Evolutionary conservation across 1,140 invertebrate genomes (phyloP).

Genomic region (Heliconius eleuchia): DNA sequence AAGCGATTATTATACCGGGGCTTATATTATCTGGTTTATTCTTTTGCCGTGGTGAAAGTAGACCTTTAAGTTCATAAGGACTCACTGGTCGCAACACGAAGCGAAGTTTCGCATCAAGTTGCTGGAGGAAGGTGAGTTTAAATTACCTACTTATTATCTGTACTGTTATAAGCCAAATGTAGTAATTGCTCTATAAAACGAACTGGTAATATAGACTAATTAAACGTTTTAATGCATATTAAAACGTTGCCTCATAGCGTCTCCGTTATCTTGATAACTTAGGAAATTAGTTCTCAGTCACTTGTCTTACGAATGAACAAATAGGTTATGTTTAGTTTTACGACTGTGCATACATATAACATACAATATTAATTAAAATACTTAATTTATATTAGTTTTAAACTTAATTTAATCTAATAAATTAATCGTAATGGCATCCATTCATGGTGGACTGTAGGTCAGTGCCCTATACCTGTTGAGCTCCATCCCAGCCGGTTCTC

Average conservation of each 20-base stretch:
- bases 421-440: conserved; percentile 44
- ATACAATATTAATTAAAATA: background rate
- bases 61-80: conserved; percentile 79
- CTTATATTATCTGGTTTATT: conserved; percentile 47
- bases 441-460: conserved; percentile 72
- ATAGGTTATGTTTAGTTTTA: background rate
- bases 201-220: background rate
- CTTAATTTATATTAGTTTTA: background rate
- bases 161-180: background rate
- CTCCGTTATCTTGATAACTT: background rate
- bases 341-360: background rate
- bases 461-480: conserved; percentile 77
- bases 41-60: conserved; percentile 76
- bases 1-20: background rate
- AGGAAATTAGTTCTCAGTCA: background rate
- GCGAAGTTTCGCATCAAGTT: conserved; percentile 68
- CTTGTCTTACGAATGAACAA: background rate
- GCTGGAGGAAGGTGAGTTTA: conserved; percentile 68
- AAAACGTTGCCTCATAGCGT: background rate
- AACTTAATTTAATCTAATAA: background rate
- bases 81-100: conserved; percentile 66
- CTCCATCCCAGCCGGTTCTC: conserved; percentile 68
- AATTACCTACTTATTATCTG: conserved; percentile 55
- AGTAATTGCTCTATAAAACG: background rate
- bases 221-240: background rate